phyloP scores from a whole-genome alignment of 2,113 vertebrate genomes.

The Trogon melanurus region DNA sequence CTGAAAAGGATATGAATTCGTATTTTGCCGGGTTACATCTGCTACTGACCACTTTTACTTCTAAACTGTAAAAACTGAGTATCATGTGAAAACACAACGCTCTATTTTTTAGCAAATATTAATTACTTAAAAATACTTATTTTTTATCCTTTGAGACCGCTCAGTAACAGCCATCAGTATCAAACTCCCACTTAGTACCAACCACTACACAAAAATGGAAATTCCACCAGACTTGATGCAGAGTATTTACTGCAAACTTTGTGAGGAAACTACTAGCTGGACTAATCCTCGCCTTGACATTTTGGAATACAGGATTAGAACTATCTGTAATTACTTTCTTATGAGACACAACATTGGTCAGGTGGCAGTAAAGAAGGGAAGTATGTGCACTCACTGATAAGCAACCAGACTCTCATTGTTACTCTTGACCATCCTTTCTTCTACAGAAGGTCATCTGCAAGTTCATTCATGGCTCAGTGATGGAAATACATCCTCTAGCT shows the following conservation, averaged over 20 bases:
- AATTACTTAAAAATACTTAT: neutral
- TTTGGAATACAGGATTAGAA: slow-evolving; percentile 5
- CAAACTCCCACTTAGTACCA: neutral
- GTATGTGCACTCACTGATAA: neutral
- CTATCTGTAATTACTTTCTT: neutral
- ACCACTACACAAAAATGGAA: neutral
- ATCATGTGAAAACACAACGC: neutral
- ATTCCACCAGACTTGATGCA: neutral
- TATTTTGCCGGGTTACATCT: neutral
- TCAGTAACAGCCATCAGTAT: neutral
- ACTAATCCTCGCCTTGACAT: neutral
- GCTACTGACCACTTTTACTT: neutral
- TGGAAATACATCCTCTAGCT: neutral
- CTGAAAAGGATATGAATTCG: neutral
- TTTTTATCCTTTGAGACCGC: neutral
- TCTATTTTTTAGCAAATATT: neutral
- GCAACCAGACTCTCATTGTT: neutral
- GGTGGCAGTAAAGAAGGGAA: neutral
- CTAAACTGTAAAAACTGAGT: neutral
- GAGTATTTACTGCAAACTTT: neutral
- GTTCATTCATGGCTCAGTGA: neutral
- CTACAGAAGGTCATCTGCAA: neutral
- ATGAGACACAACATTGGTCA: neutral
- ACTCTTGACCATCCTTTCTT: neutral
- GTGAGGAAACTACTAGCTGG: neutral